These are phyloP conservation scores for Aeoliscus strigatus DNA, from an alignment of 2,797 vertebrate genomes.

Conservation along the genomic window DNA sequence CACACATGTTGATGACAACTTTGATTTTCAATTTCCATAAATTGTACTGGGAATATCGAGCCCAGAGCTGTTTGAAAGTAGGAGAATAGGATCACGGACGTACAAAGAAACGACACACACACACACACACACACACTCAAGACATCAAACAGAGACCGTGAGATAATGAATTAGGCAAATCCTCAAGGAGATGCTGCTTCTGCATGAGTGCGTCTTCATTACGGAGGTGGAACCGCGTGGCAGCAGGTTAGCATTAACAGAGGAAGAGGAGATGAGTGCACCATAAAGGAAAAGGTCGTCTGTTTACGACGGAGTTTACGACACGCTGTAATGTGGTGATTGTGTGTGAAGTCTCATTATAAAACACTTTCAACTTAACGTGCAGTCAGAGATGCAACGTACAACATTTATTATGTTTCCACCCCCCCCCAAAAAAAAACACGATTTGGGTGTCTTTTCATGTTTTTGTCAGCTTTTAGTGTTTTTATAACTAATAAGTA, in stretches of 20 bases:
- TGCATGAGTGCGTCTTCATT: constrained; percentile 23
- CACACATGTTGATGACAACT: constrained; percentile 50
- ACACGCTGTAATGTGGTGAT: background rate
- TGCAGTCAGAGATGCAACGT: too few species aligned
- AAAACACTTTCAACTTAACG: too few species aligned
- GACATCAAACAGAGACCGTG: constrained; percentile 36
- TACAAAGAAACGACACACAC: too few species aligned
- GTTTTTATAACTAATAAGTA: too few species aligned
- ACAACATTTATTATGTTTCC: too few species aligned
- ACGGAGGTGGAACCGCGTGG: constrained; percentile 14
- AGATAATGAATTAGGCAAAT: constrained; percentile 32
- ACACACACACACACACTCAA: constrained; percentile 22
- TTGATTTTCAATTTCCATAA: constrained; percentile 70
- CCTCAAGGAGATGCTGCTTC: constrained; percentile 16
- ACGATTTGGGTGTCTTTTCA: too few species aligned
- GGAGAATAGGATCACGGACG: constrained; percentile 45
- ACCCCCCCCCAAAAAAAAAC: too few species aligned
- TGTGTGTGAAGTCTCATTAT: background rate
- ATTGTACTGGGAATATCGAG: constrained; percentile 46
- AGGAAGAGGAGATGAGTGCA: constrained; percentile 10
- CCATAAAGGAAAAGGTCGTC: constrained; percentile 15
- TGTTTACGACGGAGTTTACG: constrained; percentile 1
- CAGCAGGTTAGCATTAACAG: constrained; percentile 25
- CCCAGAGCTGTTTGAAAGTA: constrained; percentile 55
- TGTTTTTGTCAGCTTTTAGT: too few species aligned